Base-by-base conservation (phyloP, 1,140 invertebrate genomes). In the Samia ricini region DNA sequence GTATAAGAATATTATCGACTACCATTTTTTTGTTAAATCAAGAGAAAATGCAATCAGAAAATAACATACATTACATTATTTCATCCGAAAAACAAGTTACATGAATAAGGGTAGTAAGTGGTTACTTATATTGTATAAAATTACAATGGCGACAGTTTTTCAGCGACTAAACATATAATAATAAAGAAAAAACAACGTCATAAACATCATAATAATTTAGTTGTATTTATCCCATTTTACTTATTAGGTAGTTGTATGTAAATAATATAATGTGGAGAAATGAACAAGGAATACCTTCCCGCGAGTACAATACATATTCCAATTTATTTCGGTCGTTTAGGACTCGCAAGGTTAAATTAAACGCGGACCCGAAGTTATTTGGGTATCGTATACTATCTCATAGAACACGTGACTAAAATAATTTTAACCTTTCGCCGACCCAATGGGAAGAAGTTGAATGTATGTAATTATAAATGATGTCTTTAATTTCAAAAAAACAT, bases 301-400 rank as follows among this genome's bases (percentile, higher is more conserved):
- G 54, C 59, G 56, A 59, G 51, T 60, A 64, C 60, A 60, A 56
- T 42, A 42, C 33, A 42, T 60, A 52, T 60, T 64, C 33, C 63
- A 64, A 60, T 64, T 64, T 64, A 64, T 60, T 64, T 64, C 63
- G 63, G 63, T 60, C 57, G 63, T 64, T 64, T 60, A 36, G 57
- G 63, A 60, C 63, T 64, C 63, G 48, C 51, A 58, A 64, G 58
- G 51, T 52, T 56, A 64, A 64, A 64, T 60, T 64, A 64, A 60
- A 64, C 60, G 59, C 50, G 51, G 63, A 60, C 63, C 63, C 62
- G 60, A 56, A 60, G 63, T 64, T 64, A 52, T 64, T 60, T 64
- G 60, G 59, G 59, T 64, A 64, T 64, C 54, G 59, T 64, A 64
- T 60, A 24, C 63, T 33, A 64, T 58, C 55, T 60, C 58, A 42